Conservation (phyloP, 92 coral and sea anemone genomes). For the Epizoanthus illoricatus region DNA sequence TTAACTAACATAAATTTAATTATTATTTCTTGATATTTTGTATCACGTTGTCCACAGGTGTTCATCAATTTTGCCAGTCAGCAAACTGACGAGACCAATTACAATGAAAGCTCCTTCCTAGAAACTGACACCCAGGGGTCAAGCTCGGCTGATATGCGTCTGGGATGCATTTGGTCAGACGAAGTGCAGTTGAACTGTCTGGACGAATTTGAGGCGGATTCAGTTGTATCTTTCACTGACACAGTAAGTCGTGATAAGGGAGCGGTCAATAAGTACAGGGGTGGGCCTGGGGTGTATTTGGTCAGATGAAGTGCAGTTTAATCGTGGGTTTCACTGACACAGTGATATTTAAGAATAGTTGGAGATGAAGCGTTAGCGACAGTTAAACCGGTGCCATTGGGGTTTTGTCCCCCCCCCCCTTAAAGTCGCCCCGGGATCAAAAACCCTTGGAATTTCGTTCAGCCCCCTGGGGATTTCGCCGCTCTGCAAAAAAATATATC, state of each 20-base stretch:
- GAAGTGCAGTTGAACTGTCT: slow-evolving; percentile 66
- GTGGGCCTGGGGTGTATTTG: slow-evolving; percentile 44
- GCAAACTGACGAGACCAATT: slow-evolving; percentile 95
- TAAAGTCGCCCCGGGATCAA: too few relatives aligned
- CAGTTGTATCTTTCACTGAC: neutral
- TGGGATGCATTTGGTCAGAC: slow-evolving; percentile 61
- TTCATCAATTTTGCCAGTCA: slow-evolving; percentile 94
- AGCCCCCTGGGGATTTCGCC: too few relatives aligned
- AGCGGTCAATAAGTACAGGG: too few relatives aligned
- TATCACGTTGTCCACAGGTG: slow-evolving; percentile 59
- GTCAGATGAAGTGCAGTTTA: too few relatives aligned
- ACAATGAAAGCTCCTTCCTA: slow-evolving; percentile 51
- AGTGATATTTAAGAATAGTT: neutral
- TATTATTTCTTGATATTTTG: neutral
- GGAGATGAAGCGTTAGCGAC: too few relatives aligned
- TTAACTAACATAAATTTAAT: too few relatives aligned
- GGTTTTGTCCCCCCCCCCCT: too few relatives aligned
- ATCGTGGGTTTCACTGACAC: slow-evolving; percentile 1
- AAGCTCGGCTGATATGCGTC: slow-evolving; percentile 34
- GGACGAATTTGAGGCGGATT: slow-evolving; percentile 51
- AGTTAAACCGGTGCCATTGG: too few relatives aligned
- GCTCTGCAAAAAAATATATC: too few relatives aligned
- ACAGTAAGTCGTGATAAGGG: slow-evolving; percentile 6
- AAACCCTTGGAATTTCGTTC: too few relatives aligned
- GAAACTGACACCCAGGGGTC: neutral